Conservation (phyloP, 2,797 vertebrate species). For the Danio tinwini region DNA sequence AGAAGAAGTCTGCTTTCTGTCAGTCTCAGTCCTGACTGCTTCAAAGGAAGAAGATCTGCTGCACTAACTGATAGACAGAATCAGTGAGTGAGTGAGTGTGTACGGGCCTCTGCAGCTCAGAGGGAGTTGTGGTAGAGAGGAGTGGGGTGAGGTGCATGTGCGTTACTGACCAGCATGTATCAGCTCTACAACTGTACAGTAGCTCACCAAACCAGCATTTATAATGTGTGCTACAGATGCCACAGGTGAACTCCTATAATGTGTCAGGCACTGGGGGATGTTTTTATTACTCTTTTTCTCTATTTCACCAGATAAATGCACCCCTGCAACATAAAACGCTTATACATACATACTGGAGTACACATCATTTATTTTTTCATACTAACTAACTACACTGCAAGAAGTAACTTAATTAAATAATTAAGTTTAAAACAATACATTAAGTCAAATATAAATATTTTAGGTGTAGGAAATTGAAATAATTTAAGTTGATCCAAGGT, state of each 20-base stretch:
- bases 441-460: too few species aligned
- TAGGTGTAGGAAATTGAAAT: too few species aligned
- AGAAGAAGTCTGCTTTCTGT: slow-evolving; percentile 57
- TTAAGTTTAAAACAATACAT: too few species aligned
- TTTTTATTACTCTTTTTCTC: slow-evolving; percentile 3
- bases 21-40: slow-evolving; percentile 46
- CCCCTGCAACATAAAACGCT: neutral
- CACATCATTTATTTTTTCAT: too few species aligned
- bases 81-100: slow-evolving; percentile 15
- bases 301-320: neutral
- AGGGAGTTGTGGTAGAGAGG: slow-evolving; percentile 25
- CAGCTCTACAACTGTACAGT: slow-evolving; percentile 5
- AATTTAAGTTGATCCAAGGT: too few species aligned
- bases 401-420: too few species aligned
- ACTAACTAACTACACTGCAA: too few species aligned
- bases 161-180: slow-evolving; percentile 5
- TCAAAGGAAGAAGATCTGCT: slow-evolving; percentile 44
- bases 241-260: slow-evolving; percentile 22
- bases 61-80: slow-evolving; percentile 15
- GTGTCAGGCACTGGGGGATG: slow-evolving; percentile 20
- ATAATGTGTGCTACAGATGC: slow-evolving; percentile 10
- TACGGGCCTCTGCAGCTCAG: slow-evolving; percentile 25
- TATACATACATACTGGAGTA: neutral
- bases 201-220: slow-evolving; percentile 22
- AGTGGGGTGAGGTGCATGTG: slow-evolving; percentile 22